phyloP scores from a whole-genome alignment of 2,113 vertebrate species.

The Tinamus guttatus region DNA sequence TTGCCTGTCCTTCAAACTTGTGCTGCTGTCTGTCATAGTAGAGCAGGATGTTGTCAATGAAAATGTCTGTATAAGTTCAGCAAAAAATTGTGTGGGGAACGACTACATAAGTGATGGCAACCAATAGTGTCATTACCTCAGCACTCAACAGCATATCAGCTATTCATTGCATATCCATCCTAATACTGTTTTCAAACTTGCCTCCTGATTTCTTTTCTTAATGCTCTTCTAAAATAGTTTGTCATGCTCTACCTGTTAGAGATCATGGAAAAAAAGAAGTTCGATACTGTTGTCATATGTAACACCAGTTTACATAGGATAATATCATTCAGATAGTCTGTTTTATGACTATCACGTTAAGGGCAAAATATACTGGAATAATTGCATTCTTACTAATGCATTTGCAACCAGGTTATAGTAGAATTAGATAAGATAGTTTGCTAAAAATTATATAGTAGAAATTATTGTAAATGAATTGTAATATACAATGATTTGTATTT shows the following conservation, averaged over 20 bases:
- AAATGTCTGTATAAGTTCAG: background rate
- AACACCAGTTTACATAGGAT: conserved; percentile 79
- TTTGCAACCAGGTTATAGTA: conserved; percentile 93
- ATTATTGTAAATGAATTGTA: conserved; percentile 96
- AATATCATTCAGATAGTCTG: conserved; percentile 73
- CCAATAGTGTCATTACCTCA: conserved; percentile 92
- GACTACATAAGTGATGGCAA: conserved; percentile 85
- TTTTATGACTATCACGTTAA: conserved; percentile 80
- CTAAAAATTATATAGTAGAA: conserved; percentile 88
- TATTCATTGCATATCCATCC: conserved; percentile 72
- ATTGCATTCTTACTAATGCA: conserved; percentile 89
- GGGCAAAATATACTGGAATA: conserved; percentile 90
- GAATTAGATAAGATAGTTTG: conserved; percentile 87
- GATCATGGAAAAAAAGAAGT: conserved; percentile 36
- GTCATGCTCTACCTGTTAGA: conserved; percentile 68
- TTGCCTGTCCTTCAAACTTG: conserved; percentile 30
- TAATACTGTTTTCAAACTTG: conserved; percentile 51
- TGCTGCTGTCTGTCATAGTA: conserved; percentile 31
- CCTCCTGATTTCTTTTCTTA: conserved; percentile 69
- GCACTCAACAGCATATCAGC: conserved; percentile 89
- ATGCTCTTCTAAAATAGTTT: conserved; percentile 53
- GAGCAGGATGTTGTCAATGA: conserved; percentile 18
- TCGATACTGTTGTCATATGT: conserved; percentile 72
- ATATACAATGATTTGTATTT: conserved; percentile 94
- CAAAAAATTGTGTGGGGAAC: conserved; percentile 14